Percentiles rank a stretch among this genome's conserved stretches.
phyloP scores from a whole-genome alignment of 2,888 invertebrate genomes.

The Cybosia mesomella region DNA sequence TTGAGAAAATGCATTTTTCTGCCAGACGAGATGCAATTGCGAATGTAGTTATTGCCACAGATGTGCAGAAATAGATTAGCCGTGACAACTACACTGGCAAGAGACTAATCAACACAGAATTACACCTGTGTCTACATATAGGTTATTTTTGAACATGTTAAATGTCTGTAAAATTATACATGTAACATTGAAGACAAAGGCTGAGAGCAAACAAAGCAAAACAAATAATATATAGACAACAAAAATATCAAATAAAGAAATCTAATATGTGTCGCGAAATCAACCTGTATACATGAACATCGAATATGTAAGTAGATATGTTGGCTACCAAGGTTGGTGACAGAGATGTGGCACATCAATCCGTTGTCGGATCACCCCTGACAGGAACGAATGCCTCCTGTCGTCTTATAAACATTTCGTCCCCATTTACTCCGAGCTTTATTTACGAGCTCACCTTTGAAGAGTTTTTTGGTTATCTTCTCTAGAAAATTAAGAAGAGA shows the following conservation, averaged over 20 bases:
- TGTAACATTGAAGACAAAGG: not conserved
- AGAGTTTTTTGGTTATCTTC: conserved; percentile 29
- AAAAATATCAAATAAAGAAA: no score
- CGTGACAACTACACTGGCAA: not conserved
- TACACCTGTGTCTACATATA: not conserved
- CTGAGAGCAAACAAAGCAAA: conserved; percentile 1
- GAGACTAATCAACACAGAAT: not conserved
- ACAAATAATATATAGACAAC: no score
- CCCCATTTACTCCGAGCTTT: conserved; percentile 43
- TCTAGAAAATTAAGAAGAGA: conserved; percentile 8
- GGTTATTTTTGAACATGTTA: not conserved
- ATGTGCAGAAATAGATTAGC: not conserved
- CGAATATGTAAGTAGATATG: not conserved
- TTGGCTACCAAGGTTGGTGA: conserved; percentile 8
- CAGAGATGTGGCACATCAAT: conserved; percentile 54
- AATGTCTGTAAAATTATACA: not conserved
- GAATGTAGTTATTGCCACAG: not conserved
- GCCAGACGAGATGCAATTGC: not conserved
- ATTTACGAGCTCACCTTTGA: conserved; percentile 40
- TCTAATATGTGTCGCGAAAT: not conserved
- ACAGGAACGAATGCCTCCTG: conserved; percentile 44
- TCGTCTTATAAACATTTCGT: conserved; percentile 46
- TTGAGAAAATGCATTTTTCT: not conserved
- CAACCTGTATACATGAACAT: not conserved
- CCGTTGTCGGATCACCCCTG: conserved; percentile 54